Base-by-base conservation (phyloP, 2,888 invertebrate species). In the Euspilapteryx auroguttella region DNA sequence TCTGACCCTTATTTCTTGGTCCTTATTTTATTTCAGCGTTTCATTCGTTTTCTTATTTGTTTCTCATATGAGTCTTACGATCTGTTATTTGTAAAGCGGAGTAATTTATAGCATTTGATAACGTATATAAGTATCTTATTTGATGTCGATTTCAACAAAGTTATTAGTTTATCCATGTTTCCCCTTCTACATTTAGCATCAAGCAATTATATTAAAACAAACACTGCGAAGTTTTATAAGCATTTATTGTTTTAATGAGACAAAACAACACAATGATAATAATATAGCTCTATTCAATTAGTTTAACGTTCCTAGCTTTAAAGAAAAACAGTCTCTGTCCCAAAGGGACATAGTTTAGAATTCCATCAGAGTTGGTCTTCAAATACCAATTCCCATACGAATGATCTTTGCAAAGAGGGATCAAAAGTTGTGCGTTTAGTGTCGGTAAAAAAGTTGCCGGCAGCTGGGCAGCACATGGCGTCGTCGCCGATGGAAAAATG, bases 401-500 rank as follows among this genome's bases (percentile, higher is more conserved):
- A 53, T 58, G 64, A 68, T 69, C 59, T 59, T 41, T 47, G 51
- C 53, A 54, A 58, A 63, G 68, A 58, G 69, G 69, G 69, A 69
- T 71, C 69, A 71, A 58, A 69, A 64, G 64, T 69, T 57, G 23
- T 29, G 22, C 25, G 24, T 24, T 32, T 30, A 25, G 50, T 44
- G 51, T 56, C 55, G 55, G 61, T 68, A 65, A 68, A 71, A 73
- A 71, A 66, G 53, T 47, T 51, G 52, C 49, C 56, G 45, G 55
- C 73, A 73, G 71, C 61, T 75, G 73, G 58, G 51, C 49, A 59
- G 61, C 71, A 73, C 61, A 63, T 64, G 64, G 55, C 49, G 49
- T 30, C 37, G 38, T 38, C 32, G 36, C 32, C 43, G 41, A 45
- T 46, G 46, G 51, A 48, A 54, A 53, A 54, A 51, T 48, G 53